Evolutionary conservation across 2,888 invertebrate species (phyloP).

Genomic region (Amblyteles armatorius): DNA sequence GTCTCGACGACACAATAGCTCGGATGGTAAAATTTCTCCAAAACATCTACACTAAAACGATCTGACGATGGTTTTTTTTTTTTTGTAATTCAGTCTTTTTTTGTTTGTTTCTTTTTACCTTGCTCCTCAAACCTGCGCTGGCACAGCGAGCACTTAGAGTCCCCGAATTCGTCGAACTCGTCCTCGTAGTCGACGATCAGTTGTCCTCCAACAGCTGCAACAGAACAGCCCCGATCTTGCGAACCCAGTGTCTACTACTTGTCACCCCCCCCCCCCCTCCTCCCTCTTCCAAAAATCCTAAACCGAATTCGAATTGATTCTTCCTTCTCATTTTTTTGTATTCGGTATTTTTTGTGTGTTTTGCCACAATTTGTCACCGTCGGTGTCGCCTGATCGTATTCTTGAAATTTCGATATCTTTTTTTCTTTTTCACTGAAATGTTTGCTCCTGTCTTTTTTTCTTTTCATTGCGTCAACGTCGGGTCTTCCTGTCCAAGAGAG

Average conservation of each 20-base stretch:
- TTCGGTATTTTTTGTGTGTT: neutral
- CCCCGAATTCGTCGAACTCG: conserved; percentile 84
- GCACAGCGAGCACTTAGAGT: conserved; percentile 91
- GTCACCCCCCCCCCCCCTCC: conserved; percentile 54
- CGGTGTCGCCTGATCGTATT: conserved; percentile 24
- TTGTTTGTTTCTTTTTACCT: conserved; percentile 86
- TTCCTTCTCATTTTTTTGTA: neutral
- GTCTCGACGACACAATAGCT: conserved; percentile 22
- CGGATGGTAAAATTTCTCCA: neutral
- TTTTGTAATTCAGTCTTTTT: conserved; percentile 27
- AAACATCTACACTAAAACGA: conserved; percentile 15
- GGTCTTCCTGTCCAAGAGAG: conserved; percentile 24
- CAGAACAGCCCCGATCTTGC: conserved; percentile 86
- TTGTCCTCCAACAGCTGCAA: conserved; percentile 88
- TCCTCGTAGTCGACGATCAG: conserved; percentile 88
- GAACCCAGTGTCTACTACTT: conserved; percentile 61
- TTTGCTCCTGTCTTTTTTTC: conserved; percentile 5
- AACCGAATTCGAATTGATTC: conserved; percentile 54
- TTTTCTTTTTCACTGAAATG: neutral
- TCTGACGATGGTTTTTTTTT: conserved; percentile 27
- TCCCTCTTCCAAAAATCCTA: conserved; percentile 61
- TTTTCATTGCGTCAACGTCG: conserved; percentile 37
- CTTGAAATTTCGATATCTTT: neutral
- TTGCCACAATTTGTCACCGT: neutral
- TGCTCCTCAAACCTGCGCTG: conserved; percentile 92